Base-by-base conservation (phyloP, 2,113 vertebrate genomes). In the Acanthochromis polyacanthus region DNA sequence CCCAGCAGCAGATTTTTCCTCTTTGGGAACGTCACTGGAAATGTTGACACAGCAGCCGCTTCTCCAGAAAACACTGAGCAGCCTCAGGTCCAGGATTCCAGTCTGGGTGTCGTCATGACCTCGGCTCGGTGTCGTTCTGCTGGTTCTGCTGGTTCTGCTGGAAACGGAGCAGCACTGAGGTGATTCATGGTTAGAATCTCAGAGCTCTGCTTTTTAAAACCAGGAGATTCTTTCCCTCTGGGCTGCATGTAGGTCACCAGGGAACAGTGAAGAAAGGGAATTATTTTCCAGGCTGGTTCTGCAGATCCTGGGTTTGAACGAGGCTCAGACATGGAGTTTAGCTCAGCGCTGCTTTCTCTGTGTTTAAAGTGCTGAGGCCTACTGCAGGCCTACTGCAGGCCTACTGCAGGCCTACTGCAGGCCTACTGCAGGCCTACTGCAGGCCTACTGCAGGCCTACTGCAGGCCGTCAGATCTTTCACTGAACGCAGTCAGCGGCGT, bases 1-100 rank as follows among this genome's bases (percentile, higher is more conserved):
- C 71, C 66, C 67, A 81, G 75, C 71, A 81, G 75, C 71, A 77
- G 69, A 84, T 78, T 83, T 90, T 91, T 86, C 74, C 76, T 66
- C 58, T 57, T 70, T 4, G 74, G 71, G 75, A 45, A 84, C 74
- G 22, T 90, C 86, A 82, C 85, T 93, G 92, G 92, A 93, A 93
- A 94, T 55, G 72, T 80, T 90, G 84, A 91, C 75, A 84, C 80
- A 71, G 57, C 70, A 74, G 73, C 73, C 56, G 23, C 78, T 87
- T 86, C 71, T 83, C 10, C 83, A 19, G 3, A 81, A 78, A 86
- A 74, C 75, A 32, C 80, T 75, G 55, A 5, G 3, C 60, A 30
- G 4, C 80, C 73, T 60, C 17, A 65, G 74, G 43, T 78, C 77
- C 75, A 79, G 71, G 81, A 78, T 73, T 85, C 58, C 57, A 16